A percentile compares a stretch with the other conserved stretches of the same genome.
Conservation (phyloP, 2,888 invertebrate species). For the Syritta pipiens region DNA sequence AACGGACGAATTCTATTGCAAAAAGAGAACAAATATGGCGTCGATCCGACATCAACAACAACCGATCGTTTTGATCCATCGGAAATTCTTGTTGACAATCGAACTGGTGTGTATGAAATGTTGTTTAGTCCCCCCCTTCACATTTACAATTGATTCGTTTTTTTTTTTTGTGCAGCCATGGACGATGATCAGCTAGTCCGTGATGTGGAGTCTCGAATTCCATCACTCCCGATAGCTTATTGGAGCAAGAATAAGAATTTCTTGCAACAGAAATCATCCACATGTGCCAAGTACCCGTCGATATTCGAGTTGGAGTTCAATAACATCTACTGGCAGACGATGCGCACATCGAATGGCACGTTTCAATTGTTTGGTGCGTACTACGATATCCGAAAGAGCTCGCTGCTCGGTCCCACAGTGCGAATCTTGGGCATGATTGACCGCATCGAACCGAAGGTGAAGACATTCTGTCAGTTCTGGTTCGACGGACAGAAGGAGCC, state of each 20-base stretch:
- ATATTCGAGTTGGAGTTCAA: slow-evolving; percentile 95
- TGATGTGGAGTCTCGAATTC: slow-evolving; percentile 89
- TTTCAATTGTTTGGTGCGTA: slow-evolving; percentile 95
- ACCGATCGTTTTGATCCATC: slow-evolving; percentile 79
- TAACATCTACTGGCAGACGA: slow-evolving; percentile 95
- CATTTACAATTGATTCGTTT: background rate
- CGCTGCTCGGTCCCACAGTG: slow-evolving; percentile 89
- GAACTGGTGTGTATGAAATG: slow-evolving; percentile 75
- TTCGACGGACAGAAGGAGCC: slow-evolving; percentile 91
- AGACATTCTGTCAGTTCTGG: slow-evolving; percentile 93
- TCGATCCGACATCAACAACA: slow-evolving; percentile 79
- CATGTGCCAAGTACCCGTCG: slow-evolving; percentile 91
- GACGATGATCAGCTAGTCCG: slow-evolving; percentile 87
- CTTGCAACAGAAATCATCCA: slow-evolving; percentile 81
- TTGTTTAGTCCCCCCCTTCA: background rate
- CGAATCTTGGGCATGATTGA: slow-evolving; percentile 94
- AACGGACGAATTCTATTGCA: slow-evolving; percentile 78
- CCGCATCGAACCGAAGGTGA: slow-evolving; percentile 90
- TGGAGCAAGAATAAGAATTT: slow-evolving; percentile 90
- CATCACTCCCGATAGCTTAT: slow-evolving; percentile 91
- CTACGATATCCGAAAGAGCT: slow-evolving; percentile 89
- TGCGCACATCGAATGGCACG: slow-evolving; percentile 90
- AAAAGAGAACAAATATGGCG: slow-evolving; percentile 77
- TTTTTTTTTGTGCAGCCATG: slow-evolving; percentile 73
- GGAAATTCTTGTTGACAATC: slow-evolving; percentile 79